phyloP scores from a whole-genome alignment of 2,797 vertebrate species.

The Clarias platycephalus region DNA sequence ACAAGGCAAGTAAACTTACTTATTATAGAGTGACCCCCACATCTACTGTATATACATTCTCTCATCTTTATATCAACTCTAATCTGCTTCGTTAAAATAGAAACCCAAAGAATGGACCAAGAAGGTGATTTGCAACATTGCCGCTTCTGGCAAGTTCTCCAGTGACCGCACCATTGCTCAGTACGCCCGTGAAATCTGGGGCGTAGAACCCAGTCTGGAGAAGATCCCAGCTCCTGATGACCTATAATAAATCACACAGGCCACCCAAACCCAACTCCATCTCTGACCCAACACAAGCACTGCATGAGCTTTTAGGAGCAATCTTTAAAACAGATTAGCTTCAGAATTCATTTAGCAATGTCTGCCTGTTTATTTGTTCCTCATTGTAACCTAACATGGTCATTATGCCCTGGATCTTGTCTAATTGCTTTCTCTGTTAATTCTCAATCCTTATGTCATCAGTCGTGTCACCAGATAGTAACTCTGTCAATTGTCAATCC shows the following conservation, averaged over 20 bases:
- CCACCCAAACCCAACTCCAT: background rate
- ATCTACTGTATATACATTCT: background rate
- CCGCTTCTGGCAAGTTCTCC: slow-evolving; percentile 89
- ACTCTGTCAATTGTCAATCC: slow-evolving; percentile 45
- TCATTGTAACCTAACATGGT: background rate
- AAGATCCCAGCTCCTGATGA: slow-evolving; percentile 83
- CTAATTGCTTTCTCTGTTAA: slow-evolving; percentile 22
- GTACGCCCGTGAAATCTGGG: slow-evolving; percentile 92
- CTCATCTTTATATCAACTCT: background rate
- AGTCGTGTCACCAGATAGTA: background rate
- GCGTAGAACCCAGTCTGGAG: slow-evolving; percentile 81
- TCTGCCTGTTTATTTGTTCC: slow-evolving; percentile 31
- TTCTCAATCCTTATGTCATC: slow-evolving; percentile 35
- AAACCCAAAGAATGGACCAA: slow-evolving; percentile 90
- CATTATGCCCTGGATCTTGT: background rate
- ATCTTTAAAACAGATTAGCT: slow-evolving; percentile 1
- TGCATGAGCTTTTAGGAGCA: slow-evolving; percentile 22
- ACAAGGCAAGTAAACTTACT: slow-evolving; percentile 74
- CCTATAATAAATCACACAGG: slow-evolving; percentile 51
- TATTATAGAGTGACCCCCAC: background rate
- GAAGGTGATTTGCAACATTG: slow-evolving; percentile 91
- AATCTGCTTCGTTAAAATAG: slow-evolving; percentile 60
- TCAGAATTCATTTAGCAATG: slow-evolving; percentile 17
- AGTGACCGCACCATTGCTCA: slow-evolving; percentile 89
- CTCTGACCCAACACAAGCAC: slow-evolving; percentile 28